Evolutionary conservation across 2,888 invertebrate genomes (phyloP), one percentile per base, ranked within the genome.

Genomic region (Peribatodes rhomboidaria): DNA sequence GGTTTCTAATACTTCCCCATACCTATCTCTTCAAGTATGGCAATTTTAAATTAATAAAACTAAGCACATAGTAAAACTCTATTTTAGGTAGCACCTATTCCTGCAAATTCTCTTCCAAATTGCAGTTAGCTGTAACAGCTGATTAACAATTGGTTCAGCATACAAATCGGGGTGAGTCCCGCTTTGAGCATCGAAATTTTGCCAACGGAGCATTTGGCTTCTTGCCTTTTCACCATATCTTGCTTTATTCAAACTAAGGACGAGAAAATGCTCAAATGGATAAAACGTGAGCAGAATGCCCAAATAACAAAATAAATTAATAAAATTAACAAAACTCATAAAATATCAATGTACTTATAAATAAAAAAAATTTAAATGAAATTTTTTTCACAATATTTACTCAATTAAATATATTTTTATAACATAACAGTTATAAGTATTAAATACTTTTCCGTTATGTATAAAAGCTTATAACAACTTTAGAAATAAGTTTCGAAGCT

Each of bases 141-240:
- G 57, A 63, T 63, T 63, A 63, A 53, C 52, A 63, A 63, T 63
- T 63, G 62, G 57, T 57, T 63, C 46, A 20, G 56, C 62, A 57
- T 53, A 63, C 62, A 63, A 63, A 63, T 52, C 31, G 18, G 39
- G 39, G 42, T 33, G 39, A 42, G 37, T 37, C 9, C 22, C 16
- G 42, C 56, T 56, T 39, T 18, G 50, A 20, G 42, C 56, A 27
- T 14, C 20, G 14, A 50, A 56, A 44, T 44, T 18, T 35, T 44
- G 61, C 49, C 44, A 62, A 31, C 55, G 62, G 35, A 50, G 52
- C 39, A 56, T 56, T 60, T 65, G 61, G 62, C 57, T 27, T 13
- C 22, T 50, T 52, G 57, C 53, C 62, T 61, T 27, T 46, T 46
- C 35, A 20, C 37, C 44, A 27, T 13, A 11, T 53, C 53, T 22